Conservation (phyloP, 2,888 invertebrate species). For the Acanthopleura granulata region DNA sequence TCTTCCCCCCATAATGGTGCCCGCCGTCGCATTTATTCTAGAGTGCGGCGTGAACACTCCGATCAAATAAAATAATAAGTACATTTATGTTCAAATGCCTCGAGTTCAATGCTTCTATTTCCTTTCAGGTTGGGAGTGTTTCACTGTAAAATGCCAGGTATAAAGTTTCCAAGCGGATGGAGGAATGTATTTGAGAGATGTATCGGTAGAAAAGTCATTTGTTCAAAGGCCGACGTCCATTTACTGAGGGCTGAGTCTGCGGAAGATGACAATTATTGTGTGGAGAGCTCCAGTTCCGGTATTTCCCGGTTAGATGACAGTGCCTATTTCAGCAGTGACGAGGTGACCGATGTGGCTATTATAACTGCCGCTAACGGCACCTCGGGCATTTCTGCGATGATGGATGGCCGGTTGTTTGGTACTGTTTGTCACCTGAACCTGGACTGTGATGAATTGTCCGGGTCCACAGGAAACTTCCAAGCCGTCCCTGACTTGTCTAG, state of each 20-base stretch:
- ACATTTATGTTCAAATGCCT: too few relatives aligned
- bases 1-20: too few relatives aligned
- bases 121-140: too few relatives aligned
- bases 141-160: too few relatives aligned
- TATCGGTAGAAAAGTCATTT: neutral
- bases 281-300: neutral
- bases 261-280: neutral
- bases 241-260: neutral
- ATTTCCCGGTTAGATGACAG: neutral
- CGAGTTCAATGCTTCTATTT: too few relatives aligned
- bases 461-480: neutral
- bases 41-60: too few relatives aligned
- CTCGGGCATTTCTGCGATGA: neutral
- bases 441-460: neutral
- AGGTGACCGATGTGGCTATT: neutral
- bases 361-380: neutral
- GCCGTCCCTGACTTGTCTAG: neutral
- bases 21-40: too few relatives aligned
- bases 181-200: neutral
- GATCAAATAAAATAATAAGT: too few relatives aligned
- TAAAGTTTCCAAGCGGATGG: neutral
- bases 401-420: neutral
- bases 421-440: neutral
- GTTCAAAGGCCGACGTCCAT: too few relatives aligned
- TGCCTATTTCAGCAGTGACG: slow-evolving; percentile 7